phyloP scores from a whole-genome alignment of 2,888 invertebrate species.

The Ceratothoa steindachneri region DNA sequence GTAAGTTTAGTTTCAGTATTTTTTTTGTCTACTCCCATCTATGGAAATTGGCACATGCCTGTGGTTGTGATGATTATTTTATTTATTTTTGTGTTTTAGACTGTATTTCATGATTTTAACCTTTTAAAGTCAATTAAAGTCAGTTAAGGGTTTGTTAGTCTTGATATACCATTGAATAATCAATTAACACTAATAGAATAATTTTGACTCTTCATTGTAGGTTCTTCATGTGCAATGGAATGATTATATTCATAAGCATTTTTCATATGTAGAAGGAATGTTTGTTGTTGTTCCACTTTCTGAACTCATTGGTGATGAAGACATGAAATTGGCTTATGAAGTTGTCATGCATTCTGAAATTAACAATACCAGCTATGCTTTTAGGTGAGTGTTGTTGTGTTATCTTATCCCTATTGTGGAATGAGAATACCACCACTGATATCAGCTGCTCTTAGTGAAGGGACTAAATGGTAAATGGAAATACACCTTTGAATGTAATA shows the following conservation, averaged over 20 bases:
- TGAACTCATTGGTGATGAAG: slow-evolving; percentile 25
- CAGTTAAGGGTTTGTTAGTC: no score
- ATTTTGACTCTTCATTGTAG: slow-evolving; percentile 22
- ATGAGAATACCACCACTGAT: not conserved
- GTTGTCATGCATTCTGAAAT: slow-evolving; percentile 44
- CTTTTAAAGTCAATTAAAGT: no score
- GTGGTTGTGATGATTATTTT: no score
- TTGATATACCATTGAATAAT: no score
- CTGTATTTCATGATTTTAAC: no score
- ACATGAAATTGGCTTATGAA: slow-evolving; percentile 34
- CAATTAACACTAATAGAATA: no score
- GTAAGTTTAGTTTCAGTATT: no score
- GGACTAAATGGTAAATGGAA: not conserved
- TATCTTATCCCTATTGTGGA: not conserved
- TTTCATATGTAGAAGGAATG: slow-evolving; percentile 26
- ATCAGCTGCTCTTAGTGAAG: not conserved
- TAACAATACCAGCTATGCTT: slow-evolving; percentile 36
- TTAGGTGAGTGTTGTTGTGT: slow-evolving; percentile 34
- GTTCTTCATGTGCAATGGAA: slow-evolving; percentile 40
- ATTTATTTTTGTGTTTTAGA: no score
- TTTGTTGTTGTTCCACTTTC: slow-evolving; percentile 34
- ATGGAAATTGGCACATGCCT: no score
- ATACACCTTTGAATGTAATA: not conserved
- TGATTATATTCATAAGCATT: slow-evolving; percentile 33
- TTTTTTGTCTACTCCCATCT: no score